These are phyloP conservation scores for Sphecodes monilicornis DNA, from an alignment of 2,888 invertebrate species.

Conservation along the genomic window DNA sequence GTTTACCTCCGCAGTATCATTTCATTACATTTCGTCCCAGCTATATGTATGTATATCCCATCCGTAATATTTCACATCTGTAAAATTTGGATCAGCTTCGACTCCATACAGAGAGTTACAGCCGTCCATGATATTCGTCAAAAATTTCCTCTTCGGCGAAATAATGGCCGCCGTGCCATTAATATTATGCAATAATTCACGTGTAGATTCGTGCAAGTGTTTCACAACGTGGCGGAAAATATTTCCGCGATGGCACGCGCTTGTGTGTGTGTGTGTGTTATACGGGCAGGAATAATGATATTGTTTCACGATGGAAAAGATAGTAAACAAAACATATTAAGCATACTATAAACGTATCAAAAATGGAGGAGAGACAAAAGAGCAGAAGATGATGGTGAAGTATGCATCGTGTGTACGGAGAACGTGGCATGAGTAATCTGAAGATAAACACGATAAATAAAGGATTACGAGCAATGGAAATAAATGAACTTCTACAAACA, in stretches of 20 bases:
- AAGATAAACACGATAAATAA: slow-evolving; percentile 9
- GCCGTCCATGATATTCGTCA: not conserved
- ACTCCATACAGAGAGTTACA: not conserved
- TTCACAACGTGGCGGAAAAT: not conserved
- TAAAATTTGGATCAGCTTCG: not conserved
- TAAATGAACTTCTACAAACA: slow-evolving; percentile 6
- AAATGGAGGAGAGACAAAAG: not conserved
- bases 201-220: not conserved
- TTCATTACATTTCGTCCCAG: not conserved
- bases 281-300: not conserved
- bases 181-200: no score
- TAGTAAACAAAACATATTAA: not conserved
- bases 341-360: not conserved
- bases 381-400: not conserved
- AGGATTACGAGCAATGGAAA: not conserved
- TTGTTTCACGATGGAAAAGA: not conserved
- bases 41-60: not conserved
- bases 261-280: no score
- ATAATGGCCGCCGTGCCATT: not conserved
- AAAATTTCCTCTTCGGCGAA: not conserved
- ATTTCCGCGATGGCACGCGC: not conserved
- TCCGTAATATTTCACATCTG: not conserved
- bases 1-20: not conserved
- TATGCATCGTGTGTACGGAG: not conserved
- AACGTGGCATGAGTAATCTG: not conserved